A percentile compares a stretch with the other conserved stretches of the same genome.
phyloP scores from a whole-genome alignment of 1,140 invertebrate species.

The Macrotrachela quadricornifera region DNA sequence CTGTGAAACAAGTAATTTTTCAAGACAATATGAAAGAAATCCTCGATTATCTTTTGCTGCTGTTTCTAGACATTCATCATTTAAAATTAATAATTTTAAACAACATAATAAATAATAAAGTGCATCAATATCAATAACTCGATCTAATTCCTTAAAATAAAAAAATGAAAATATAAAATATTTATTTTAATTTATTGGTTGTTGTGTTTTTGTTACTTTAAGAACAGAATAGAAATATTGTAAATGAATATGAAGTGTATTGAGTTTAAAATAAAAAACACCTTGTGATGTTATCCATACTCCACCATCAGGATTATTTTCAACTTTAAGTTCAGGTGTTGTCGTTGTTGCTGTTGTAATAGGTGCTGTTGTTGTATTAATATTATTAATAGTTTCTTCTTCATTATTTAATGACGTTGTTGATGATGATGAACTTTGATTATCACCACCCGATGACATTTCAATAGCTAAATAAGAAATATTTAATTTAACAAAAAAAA shows the following conservation, averaged over 20 bases:
- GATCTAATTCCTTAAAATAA: slow-evolving; percentile 46
- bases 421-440: no score
- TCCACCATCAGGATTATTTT: slow-evolving; percentile 6
- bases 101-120: slow-evolving; percentile 76
- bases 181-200: no score
- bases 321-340: slow-evolving; percentile 3
- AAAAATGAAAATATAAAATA: no score
- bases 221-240: slow-evolving; percentile 5
- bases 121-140: slow-evolving; percentile 56
- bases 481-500: no score
- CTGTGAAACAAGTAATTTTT: slow-evolving; percentile 82
- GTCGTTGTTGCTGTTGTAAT: background rate
- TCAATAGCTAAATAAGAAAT: no score
- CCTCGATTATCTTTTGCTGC: slow-evolving; percentile 69
- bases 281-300: slow-evolving; percentile 8
- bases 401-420: background rate
- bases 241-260: background rate
- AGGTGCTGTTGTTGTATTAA: background rate
- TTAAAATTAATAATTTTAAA: slow-evolving; percentile 66
- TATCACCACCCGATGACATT: no score
- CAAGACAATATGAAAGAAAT: slow-evolving; percentile 90
- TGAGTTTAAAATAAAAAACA: slow-evolving; percentile 6
- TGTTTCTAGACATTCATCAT: slow-evolving; percentile 70
- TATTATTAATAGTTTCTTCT: background rate
- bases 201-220: background rate